These are phyloP conservation scores for Chamaea fasciata DNA, from an alignment of 2,113 vertebrate genomes.

Conservation along the genomic window DNA sequence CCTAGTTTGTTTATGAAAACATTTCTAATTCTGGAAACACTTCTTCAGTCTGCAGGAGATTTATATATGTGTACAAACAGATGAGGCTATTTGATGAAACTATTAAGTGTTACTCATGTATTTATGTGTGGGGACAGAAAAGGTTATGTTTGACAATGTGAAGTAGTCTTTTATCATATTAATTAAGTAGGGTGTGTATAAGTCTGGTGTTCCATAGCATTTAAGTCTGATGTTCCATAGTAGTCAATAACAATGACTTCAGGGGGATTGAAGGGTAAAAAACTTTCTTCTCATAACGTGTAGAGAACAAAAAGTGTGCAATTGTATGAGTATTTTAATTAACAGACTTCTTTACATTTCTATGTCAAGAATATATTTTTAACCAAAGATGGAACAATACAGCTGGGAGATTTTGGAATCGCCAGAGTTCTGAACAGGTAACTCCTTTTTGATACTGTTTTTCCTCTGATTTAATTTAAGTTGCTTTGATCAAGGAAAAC, in stretches of 20 bases:
- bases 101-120: not conserved
- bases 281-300: not conserved
- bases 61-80: not conserved
- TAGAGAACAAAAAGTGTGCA: not conserved
- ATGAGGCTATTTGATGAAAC: not conserved
- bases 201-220: not conserved
- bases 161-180: not conserved
- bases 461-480: not conserved
- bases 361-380: slow-evolving; percentile 91
- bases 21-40: not conserved
- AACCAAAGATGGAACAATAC: slow-evolving; percentile 94
- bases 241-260: not conserved
- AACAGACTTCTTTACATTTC: slow-evolving; percentile 36
- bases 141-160: not conserved
- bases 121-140: not conserved
- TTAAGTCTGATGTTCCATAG: not conserved
- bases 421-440: slow-evolving; percentile 97
- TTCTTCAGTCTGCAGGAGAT: not conserved
- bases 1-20: not conserved
- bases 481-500: not conserved
- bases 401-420: slow-evolving; percentile 97
- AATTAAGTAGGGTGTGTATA: not conserved
- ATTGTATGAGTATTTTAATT: slow-evolving; percentile 31
- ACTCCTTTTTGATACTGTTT: not conserved
- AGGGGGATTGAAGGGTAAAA: not conserved